phyloP scores from a whole-genome alignment of 2,797 vertebrate species.

The Scomberomorus guttatus region DNA sequence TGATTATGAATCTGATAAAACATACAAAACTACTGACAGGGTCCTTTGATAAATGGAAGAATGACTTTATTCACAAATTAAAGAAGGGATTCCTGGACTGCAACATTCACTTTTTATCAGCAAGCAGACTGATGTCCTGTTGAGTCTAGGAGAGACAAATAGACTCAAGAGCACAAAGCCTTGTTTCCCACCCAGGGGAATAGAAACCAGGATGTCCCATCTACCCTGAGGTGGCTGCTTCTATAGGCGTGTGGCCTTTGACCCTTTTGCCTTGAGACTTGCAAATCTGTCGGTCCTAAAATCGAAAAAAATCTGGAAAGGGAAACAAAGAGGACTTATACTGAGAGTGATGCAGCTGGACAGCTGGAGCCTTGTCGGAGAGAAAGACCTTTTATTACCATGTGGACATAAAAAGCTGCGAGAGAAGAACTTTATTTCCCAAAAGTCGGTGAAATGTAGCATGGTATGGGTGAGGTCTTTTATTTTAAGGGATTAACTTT shows the following conservation, averaged over 20 bases:
- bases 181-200: conserved; percentile 54
- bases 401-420: conserved; percentile 53
- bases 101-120: conserved; percentile 52
- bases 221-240: conserved; percentile 66
- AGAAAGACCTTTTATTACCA: conserved; percentile 71
- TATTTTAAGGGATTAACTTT: conserved; percentile 1
- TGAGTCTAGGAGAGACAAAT: conserved; percentile 61
- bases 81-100: conserved; percentile 5
- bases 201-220: conserved; percentile 71
- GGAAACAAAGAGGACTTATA: conserved; percentile 81
- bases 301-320: conserved; percentile 57
- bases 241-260: conserved; percentile 67
- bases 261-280: conserved; percentile 68
- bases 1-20: background rate
- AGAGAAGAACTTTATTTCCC: conserved; percentile 54
- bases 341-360: conserved; percentile 73
- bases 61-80: background rate
- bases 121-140: conserved; percentile 67
- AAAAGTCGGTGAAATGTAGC: conserved; percentile 23
- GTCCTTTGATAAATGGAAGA: background rate
- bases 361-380: conserved; percentile 71
- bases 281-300: conserved; percentile 62
- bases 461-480: conserved; percentile 27
- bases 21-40: background rate
- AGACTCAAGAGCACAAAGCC: conserved; percentile 61